Evolutionary conservation across 2,113 vertebrate genomes (phyloP).

Genomic region (Camelus dromedarius): DNA sequence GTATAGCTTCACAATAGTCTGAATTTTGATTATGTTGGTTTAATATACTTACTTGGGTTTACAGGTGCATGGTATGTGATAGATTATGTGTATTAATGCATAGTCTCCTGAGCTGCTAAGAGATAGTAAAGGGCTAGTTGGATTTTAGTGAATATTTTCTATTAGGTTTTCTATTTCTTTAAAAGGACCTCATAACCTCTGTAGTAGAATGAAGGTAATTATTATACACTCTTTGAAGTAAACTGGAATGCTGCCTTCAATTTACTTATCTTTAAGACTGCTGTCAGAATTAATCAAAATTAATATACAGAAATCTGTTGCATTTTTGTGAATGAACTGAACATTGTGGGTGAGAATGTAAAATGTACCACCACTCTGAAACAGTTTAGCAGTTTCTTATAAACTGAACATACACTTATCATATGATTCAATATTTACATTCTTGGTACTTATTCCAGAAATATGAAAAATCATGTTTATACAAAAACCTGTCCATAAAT

Average conservation of each 20-base stretch:
- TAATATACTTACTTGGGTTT: background rate
- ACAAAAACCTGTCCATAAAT: background rate
- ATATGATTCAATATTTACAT: too few species aligned
- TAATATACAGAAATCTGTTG: too few species aligned
- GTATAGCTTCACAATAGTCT: background rate
- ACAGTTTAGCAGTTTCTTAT: too few species aligned
- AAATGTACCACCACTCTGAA: too few species aligned
- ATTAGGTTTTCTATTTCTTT: background rate
- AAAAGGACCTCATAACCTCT: background rate
- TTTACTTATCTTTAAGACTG: background rate
- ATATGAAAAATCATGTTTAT: too few species aligned
- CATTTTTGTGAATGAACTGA: too few species aligned
- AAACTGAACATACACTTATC: too few species aligned
- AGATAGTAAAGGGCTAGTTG: background rate
- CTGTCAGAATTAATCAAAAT: background rate
- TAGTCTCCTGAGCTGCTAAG: background rate
- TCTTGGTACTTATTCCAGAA: too few species aligned
- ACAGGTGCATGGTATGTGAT: background rate
- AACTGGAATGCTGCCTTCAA: background rate
- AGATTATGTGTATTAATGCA: background rate
- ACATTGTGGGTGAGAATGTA: too few species aligned
- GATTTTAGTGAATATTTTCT: background rate
- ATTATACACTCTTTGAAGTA: background rate
- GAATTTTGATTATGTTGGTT: background rate
- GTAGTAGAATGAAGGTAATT: background rate